A percentile compares a stretch with the other conserved stretches of the same genome.
These are phyloP conservation scores for Cataglyphis livida DNA, from an alignment of 2,888 invertebrate genomes.

Conservation along the genomic window DNA sequence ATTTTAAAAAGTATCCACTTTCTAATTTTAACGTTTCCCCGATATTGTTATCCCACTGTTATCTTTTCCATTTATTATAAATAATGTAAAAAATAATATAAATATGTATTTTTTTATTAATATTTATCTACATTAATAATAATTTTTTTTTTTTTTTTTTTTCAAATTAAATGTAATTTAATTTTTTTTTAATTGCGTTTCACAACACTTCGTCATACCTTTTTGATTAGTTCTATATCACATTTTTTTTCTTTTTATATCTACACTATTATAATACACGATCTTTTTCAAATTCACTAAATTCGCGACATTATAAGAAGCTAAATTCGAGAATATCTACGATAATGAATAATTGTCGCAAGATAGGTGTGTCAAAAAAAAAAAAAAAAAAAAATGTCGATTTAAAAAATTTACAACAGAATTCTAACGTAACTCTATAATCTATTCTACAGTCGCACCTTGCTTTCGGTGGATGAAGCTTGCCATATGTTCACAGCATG, in stretches of 20 bases:
- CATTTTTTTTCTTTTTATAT: neutral
- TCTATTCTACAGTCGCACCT: conserved; percentile 57
- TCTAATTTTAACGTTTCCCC: neutral
- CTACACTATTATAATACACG: neutral
- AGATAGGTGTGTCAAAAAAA: neutral
- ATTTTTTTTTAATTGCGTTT: neutral
- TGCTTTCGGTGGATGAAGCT: conserved; percentile 65
- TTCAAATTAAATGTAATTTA: neutral
- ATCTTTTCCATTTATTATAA: neutral
- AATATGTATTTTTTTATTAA: neutral
- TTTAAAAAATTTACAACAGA: conserved; percentile 32
- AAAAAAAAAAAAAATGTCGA: neutral
- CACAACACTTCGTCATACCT: neutral
- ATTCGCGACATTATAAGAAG: neutral
- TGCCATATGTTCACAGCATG: conserved; percentile 75
- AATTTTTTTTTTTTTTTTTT: conserved; percentile 1
- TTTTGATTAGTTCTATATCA: neutral
- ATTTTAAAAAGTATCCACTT: conserved; percentile 5
- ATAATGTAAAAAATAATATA: neutral
- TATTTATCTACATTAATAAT: neutral
- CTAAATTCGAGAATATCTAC: neutral
- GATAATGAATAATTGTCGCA: neutral
- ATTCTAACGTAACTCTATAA: conserved; percentile 51
- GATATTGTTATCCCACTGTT: neutral
- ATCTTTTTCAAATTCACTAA: neutral